phyloP scores from a whole-genome alignment of 2,888 invertebrate species.

The Rotaria socialis region DNA sequence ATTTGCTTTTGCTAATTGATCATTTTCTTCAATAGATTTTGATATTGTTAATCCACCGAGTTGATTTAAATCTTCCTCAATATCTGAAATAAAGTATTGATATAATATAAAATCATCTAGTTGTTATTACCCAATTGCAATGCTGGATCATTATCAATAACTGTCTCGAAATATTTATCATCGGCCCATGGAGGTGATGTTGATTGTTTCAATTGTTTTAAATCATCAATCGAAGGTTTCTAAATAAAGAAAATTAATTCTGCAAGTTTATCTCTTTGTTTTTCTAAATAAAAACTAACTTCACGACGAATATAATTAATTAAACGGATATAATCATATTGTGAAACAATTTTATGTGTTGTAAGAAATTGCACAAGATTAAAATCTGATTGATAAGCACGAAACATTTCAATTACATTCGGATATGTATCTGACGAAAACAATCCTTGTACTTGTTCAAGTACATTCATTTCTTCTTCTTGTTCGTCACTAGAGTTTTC shows the following conservation, averaged over 20 bases:
- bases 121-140: slow-evolving; percentile 40
- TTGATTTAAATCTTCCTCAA: slow-evolving; percentile 47
- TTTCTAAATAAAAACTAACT: slow-evolving; percentile 62
- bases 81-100: slow-evolving; percentile 32
- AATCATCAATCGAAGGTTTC: slow-evolving; percentile 46
- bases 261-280: slow-evolving; percentile 35
- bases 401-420: not conserved
- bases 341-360: not conserved
- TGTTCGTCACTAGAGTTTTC: not conserved
- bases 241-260: slow-evolving; percentile 36
- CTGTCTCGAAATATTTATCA: slow-evolving; percentile 72
- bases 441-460: slow-evolving; percentile 1
- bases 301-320: slow-evolving; percentile 50
- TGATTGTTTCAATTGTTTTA: slow-evolving; percentile 43
- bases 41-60: slow-evolving; percentile 32
- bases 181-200: slow-evolving; percentile 66
- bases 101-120: too few species aligned
- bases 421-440: not conserved
- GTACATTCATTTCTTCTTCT: slow-evolving; percentile 5
- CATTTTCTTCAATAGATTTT: slow-evolving; percentile 36
- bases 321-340: slow-evolving; percentile 55
- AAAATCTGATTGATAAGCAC: not conserved
- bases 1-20: slow-evolving; percentile 45
- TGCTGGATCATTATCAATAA: slow-evolving; percentile 68
- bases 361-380: not conserved